Percentiles rank a stretch among this genome's conserved stretches.
These are phyloP conservation scores for Alethe diademata DNA, from an alignment of 2,113 vertebrate species.

Conservation along the genomic window DNA sequence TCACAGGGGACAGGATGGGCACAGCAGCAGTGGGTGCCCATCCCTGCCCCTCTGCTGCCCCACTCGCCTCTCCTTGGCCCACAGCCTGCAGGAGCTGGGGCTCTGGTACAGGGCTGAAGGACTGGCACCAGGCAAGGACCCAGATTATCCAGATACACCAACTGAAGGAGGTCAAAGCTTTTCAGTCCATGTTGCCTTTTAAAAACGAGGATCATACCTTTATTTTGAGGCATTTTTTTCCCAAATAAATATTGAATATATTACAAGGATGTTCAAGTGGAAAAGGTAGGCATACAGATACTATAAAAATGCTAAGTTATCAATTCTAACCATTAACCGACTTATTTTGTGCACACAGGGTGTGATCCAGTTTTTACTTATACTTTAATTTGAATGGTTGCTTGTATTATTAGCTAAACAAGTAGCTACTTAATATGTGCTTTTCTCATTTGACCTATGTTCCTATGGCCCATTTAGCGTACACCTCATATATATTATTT, in stretches of 20 bases:
- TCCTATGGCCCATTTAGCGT: not conserved
- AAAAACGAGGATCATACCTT: not conserved
- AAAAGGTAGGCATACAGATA: not conserved
- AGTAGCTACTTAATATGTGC: not conserved
- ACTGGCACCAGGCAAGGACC: not conserved
- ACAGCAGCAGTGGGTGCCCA: accelerated
- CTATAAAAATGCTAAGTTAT: not conserved
- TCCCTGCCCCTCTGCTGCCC: accelerated
- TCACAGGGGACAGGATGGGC: accelerated
- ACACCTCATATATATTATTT: not conserved
- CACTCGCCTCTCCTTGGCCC: accelerated
- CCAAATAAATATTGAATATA: not conserved
- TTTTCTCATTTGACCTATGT: not conserved
- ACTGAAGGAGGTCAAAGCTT: not conserved
- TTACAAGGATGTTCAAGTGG: not conserved
- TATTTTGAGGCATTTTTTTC: not conserved
- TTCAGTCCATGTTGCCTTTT: not conserved
- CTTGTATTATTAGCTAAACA: not conserved
- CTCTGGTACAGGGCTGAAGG: not conserved
- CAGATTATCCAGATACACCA: not conserved
- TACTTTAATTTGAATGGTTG: not conserved
- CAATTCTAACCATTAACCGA: not conserved
- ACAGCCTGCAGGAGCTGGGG: not conserved
- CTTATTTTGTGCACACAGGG: not conserved
- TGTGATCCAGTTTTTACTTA: not conserved